Conservation (phyloP, 2,113 vertebrate species). For the Vulpes vulpes region DNA sequence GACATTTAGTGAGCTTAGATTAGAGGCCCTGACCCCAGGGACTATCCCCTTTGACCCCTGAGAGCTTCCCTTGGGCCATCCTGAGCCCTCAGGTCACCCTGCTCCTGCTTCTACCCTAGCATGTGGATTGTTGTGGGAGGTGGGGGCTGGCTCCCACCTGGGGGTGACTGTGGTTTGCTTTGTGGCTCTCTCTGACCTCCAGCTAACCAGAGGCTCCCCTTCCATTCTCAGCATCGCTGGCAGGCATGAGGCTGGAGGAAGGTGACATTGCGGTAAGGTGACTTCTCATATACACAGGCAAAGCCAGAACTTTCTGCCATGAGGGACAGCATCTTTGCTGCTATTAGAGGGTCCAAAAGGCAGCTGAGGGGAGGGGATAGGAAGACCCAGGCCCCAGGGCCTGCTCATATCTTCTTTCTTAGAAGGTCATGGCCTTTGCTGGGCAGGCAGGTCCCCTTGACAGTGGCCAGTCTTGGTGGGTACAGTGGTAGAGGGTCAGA, state of each 20-base stretch:
- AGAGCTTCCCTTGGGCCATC: neutral
- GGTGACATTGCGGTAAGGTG: conserved; percentile 96
- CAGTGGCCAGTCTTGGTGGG: neutral
- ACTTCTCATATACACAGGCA: neutral
- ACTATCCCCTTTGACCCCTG: neutral
- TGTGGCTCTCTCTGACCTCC: neutral
- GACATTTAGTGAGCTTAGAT: neutral
- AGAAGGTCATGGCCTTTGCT: neutral
- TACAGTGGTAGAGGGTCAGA: neutral
- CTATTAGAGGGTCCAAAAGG: neutral
- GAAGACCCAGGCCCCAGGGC: neutral
- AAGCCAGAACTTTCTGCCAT: neutral
- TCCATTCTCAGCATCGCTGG: conserved; percentile 93
- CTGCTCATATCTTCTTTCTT: neutral
- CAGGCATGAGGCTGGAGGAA: conserved; percentile 95
- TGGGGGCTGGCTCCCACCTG: neutral
- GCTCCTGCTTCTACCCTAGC: neutral
- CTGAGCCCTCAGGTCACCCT: neutral
- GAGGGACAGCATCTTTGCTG: neutral
- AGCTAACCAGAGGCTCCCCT: conserved; percentile 60
- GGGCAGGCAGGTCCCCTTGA: neutral
- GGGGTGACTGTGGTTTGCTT: neutral
- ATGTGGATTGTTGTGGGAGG: neutral
- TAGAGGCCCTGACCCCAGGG: neutral
- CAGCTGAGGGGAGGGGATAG: neutral